Conservation (phyloP, 2,113 vertebrate species). For the Glareola pratincola region DNA sequence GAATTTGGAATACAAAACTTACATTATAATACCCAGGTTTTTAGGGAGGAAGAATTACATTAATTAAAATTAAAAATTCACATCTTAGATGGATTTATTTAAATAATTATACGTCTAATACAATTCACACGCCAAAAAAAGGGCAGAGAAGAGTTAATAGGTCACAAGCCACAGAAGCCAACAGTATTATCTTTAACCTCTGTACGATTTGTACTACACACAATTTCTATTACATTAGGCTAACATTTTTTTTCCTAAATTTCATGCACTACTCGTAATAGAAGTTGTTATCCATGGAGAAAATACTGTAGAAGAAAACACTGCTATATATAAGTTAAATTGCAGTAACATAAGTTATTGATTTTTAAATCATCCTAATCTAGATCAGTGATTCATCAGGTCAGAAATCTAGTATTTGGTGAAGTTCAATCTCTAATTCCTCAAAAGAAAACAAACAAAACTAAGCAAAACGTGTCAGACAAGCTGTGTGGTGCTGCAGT, state of each 20-base stretch:
- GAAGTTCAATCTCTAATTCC: background rate
- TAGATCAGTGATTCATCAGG: background rate
- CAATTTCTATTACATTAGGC: background rate
- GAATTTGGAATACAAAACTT: background rate
- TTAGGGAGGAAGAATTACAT: background rate
- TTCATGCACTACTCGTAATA: background rate
- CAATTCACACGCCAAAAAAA: background rate
- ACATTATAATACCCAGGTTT: background rate
- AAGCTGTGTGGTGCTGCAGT: background rate
- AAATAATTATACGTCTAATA: background rate
- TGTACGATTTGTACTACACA: background rate
- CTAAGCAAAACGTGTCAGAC: background rate
- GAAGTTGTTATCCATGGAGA: background rate
- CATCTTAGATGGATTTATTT: background rate
- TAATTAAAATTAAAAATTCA: background rate
- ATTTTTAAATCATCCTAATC: background rate
- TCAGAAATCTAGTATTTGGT: background rate
- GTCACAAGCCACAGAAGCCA: constrained; percentile 13
- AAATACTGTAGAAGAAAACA: background rate
- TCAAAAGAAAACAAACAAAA: background rate
- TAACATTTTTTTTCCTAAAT: background rate
- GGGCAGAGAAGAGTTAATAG: background rate
- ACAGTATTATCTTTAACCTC: background rate
- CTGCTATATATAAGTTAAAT: background rate
- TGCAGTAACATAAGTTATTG: background rate